Conservation (phyloP, 2,888 invertebrate genomes). For the Archaeoteleia sp. region DNA sequence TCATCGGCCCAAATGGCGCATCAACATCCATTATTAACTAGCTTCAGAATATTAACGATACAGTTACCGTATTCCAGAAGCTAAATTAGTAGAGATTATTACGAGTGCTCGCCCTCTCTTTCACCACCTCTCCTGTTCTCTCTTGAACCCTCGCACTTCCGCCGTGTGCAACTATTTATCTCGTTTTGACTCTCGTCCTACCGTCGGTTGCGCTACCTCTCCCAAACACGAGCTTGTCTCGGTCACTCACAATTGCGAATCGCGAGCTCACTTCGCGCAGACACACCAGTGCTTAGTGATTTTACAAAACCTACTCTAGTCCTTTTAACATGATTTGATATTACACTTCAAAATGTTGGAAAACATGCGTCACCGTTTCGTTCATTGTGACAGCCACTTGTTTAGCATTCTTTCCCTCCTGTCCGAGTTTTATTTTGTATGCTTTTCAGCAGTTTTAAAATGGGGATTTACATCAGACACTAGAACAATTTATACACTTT, state of each 20-base stretch:
- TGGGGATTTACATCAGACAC: too few relatives aligned
- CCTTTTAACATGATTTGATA: constrained; percentile 68
- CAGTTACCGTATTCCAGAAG: constrained; percentile 73
- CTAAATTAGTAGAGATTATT: constrained; percentile 74
- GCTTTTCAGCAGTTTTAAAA: too few relatives aligned
- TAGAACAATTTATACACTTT: too few relatives aligned
- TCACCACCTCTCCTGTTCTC: constrained; percentile 31
- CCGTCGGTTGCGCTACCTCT: constrained; percentile 10
- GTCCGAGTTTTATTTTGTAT: too few relatives aligned
- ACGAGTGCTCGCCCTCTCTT: constrained; percentile 68
- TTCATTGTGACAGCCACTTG: too few relatives aligned
- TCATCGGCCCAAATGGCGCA: constrained; percentile 75
- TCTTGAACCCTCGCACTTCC: constrained; percentile 61
- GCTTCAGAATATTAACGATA: constrained; percentile 74
- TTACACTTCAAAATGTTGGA: too few relatives aligned
- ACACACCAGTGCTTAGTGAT: constrained; percentile 36
- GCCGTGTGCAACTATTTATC: constrained; percentile 35
- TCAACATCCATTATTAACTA: constrained; percentile 74
- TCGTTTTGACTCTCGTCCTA: constrained; percentile 36
- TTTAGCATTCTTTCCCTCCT: too few relatives aligned
- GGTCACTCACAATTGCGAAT: constrained; percentile 5
- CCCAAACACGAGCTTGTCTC: constrained; percentile 2
- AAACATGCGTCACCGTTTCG: too few relatives aligned
- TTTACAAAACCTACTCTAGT: constrained; percentile 60
- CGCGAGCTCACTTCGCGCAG: constrained; percentile 23